Evolutionary conservation across 2,888 invertebrate genomes (phyloP).

Genomic region (Lypha dubia): DNA sequence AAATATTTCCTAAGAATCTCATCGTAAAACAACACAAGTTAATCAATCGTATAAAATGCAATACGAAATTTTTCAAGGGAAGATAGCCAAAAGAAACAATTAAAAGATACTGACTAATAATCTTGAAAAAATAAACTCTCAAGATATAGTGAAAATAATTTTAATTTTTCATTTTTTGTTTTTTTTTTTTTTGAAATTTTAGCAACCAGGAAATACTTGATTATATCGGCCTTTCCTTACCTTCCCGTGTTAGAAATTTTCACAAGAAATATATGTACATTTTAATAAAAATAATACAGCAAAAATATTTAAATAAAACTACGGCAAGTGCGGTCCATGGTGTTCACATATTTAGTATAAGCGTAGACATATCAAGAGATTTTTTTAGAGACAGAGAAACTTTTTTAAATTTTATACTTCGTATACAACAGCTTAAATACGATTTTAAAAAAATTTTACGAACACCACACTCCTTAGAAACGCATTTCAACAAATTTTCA

Average conservation of each 20-base stretch:
- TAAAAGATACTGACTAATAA: background rate
- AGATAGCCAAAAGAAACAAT: background rate
- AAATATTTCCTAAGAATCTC: slow-evolving; percentile 41
- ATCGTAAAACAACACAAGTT: slow-evolving; percentile 26
- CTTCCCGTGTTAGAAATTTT: slow-evolving; percentile 24
- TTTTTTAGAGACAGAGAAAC: background rate
- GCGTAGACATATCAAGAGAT: background rate
- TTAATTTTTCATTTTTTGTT: background rate
- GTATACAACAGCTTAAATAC: too few relatives aligned
- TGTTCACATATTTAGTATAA: slow-evolving; percentile 30
- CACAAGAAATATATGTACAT: slow-evolving; percentile 22
- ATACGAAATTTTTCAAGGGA: slow-evolving; percentile 11
- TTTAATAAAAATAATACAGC: slow-evolving; percentile 34
- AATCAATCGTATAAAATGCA: slow-evolving; percentile 15
- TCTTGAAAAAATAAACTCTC: background rate
- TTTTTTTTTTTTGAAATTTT: too few relatives aligned
- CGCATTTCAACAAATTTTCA: too few relatives aligned
- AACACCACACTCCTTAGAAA: too few relatives aligned
- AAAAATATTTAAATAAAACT: background rate
- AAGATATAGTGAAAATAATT: background rate
- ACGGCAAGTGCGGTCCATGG: slow-evolving; percentile 59
- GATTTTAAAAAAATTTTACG: too few relatives aligned
- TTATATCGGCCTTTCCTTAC: background rate
- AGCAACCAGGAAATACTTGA: too few relatives aligned
- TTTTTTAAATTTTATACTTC: too few relatives aligned